Base-by-base conservation (phyloP, 2,797 vertebrate species). In the Microcaecilia unicolor region DNA sequence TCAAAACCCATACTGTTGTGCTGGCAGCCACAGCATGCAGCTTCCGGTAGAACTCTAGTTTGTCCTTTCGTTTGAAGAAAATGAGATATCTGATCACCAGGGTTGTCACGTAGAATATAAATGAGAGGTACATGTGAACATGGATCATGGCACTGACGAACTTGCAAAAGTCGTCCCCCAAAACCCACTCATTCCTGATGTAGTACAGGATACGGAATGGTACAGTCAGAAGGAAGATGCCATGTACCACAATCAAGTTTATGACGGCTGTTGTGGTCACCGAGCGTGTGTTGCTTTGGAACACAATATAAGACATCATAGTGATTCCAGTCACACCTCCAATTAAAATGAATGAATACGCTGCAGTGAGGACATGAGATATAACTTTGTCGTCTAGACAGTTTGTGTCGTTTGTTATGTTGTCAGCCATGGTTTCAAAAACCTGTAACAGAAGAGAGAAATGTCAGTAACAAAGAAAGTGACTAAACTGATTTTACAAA, bases 71-170 rank as follows among this genome's bases (percentile, higher is more conserved):
- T 13, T 76, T 55, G 52, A 91, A 92, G 69, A 91, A 93, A 3
- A 71, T 18, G 31, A 84, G 44, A 39, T 86, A 81, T 11, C 90
- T 82, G 8, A 72, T 72, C 28, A 78, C 47, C 14, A 98, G 72
- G 1, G 93, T 86, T 49, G 88, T 66, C 25, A 86, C 44, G 0
- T 97, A 98, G 64, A 97, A 82, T 1, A 86, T 3, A 33, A 96
- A 93, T 1, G 89, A 88, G 60, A 97, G 74, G 64, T 93, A 91
- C 84, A 94, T 92, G 63, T 97, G 93, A 25, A 90, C 61, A 34
- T 97, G 91, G 44, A 94, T 70, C 89, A 92, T 90, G 15, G 73
- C 59, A 2, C 92, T 97, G 55, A 89, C 72, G 8, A 80, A 4
- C 55, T 72, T 91, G 31, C 95, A 97, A 49, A 78, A 74, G 0